A percentile compares a stretch with the other conserved stretches of the same genome.
Evolutionary conservation across 2,797 vertebrate species (phyloP).

Genomic region (Pteronotus mesoamericanus): DNA sequence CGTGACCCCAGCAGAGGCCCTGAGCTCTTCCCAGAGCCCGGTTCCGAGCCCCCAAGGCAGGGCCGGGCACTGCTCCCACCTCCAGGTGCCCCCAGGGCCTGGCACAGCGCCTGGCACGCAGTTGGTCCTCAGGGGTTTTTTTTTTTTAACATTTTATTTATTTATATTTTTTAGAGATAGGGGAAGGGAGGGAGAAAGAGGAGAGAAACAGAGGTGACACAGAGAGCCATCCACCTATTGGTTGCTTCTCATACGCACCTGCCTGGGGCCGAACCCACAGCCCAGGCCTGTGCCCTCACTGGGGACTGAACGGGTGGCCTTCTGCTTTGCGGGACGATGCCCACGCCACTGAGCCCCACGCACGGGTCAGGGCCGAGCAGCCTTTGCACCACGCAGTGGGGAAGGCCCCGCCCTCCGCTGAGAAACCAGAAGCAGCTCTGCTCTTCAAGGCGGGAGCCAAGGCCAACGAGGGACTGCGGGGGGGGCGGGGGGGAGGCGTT

Average conservation of each 20-base stretch:
- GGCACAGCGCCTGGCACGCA: too few species aligned
- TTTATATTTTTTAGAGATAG: background rate
- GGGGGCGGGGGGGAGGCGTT: background rate
- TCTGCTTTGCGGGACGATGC: rapidly evolving
- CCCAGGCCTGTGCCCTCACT: background rate
- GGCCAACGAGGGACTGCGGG: background rate
- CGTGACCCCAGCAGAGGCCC: background rate
- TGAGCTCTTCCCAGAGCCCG: background rate
- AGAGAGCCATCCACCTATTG: background rate
- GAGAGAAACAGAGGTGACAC: background rate
- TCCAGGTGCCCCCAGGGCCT: background rate
- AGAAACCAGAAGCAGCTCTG: background rate
- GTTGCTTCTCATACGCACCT: background rate
- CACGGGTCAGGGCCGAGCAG: background rate
- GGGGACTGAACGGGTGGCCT: background rate
- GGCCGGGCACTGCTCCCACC: background rate
- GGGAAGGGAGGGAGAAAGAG: too few species aligned
- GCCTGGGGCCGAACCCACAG: background rate
- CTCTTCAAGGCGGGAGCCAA: background rate
- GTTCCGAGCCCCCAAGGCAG: rapidly evolving
- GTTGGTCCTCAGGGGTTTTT: background rate
- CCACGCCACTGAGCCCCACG: background rate
- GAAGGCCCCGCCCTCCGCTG: background rate
- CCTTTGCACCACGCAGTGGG: background rate
- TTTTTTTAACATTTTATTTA: background rate